Conservation (phyloP, 2,888 invertebrate species). For the Nudaria mundana region DNA sequence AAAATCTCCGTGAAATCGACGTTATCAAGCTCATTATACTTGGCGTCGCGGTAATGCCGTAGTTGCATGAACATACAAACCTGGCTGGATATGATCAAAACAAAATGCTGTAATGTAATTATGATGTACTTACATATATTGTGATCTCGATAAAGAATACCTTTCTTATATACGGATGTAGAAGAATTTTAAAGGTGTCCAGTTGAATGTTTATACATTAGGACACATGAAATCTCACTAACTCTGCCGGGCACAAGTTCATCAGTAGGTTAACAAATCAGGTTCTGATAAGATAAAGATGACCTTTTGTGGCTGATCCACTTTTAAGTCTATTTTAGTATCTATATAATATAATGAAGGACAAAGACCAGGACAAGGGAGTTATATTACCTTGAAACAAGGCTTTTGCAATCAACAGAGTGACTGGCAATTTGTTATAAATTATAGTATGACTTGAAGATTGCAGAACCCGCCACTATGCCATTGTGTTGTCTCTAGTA, state of each 20-base stretch:
- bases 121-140: neutral
- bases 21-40: conserved; percentile 25
- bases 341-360: neutral
- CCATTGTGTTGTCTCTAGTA: no score
- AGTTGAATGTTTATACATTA: no score
- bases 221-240: no score
- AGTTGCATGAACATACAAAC: conserved; percentile 33
- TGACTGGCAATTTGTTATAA: neutral
- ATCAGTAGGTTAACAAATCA: no score
- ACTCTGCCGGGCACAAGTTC: no score
- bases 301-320: no score
- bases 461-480: no score
- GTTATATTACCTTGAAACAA: conserved; percentile 11
- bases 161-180: no score
- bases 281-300: no score
- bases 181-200: no score
- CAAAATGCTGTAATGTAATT: conserved; percentile 21
- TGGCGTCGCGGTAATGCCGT: conserved; percentile 31
- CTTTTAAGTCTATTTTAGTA: no score
- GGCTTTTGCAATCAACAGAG: conserved; percentile 11
- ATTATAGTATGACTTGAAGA: no score
- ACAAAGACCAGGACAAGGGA: conserved; percentile 15
- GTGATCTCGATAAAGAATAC: neutral
- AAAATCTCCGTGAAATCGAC: conserved; percentile 20
- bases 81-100: conserved; percentile 27